Evolutionary conservation across 2,888 invertebrate species (phyloP).

Genomic region (Tachina grossa): DNA sequence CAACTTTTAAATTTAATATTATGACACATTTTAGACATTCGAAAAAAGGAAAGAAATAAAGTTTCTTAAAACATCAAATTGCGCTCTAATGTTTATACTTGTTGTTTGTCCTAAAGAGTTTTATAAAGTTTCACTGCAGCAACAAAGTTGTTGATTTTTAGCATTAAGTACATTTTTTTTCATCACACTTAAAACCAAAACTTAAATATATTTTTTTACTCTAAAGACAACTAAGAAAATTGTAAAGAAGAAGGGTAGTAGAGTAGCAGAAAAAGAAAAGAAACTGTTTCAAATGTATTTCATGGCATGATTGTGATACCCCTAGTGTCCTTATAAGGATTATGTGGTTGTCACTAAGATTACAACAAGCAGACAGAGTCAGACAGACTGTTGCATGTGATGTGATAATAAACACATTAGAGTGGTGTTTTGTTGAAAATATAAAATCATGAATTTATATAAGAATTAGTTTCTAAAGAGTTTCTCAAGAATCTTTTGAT

Average conservation of each 20-base stretch:
- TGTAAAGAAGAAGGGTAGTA: constrained; percentile 10
- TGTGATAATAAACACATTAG: constrained; percentile 15
- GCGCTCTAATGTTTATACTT: constrained; percentile 59
- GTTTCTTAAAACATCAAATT: constrained; percentile 55
- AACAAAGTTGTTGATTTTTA: constrained; percentile 34
- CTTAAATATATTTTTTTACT: constrained; percentile 55
- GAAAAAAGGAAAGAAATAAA: neutral
- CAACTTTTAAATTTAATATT: constrained; percentile 41
- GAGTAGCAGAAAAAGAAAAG: constrained; percentile 13
- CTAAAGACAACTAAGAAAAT: constrained; percentile 30
- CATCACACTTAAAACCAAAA: constrained; percentile 26
- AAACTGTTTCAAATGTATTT: constrained; percentile 48
- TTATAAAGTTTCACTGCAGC: constrained; percentile 46
- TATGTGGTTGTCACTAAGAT: constrained; percentile 40
- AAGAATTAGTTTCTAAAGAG: too few species aligned
- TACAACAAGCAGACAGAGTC: constrained; percentile 22
- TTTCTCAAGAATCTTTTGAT: too few species aligned
- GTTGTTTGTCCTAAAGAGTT: constrained; percentile 21
- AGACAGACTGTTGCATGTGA: constrained; percentile 61
- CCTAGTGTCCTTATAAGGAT: constrained; percentile 48
- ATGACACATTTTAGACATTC: neutral
- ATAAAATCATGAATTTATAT: neutral
- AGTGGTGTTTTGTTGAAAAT: neutral
- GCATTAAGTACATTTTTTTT: constrained; percentile 11
- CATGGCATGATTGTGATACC: constrained; percentile 65